Evolutionary conservation across 2,888 invertebrate genomes (phyloP), one percentile per base, ranked within the genome.

Genomic region (Meteorus colon): DNA sequence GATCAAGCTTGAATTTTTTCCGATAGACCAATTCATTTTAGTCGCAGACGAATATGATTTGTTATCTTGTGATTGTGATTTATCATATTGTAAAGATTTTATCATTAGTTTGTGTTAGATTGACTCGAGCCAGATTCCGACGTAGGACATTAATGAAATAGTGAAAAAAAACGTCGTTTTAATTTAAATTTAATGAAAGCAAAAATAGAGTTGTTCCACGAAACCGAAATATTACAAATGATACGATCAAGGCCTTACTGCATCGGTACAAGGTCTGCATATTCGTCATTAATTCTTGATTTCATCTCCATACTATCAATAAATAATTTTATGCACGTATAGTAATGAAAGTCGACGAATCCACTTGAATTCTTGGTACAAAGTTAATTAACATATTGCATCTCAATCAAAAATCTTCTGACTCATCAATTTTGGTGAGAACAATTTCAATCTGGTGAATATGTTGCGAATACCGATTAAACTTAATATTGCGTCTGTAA

Each of bases 281-380:
- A 70, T 37, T 62, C 45, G n/a, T 71, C 62, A 60, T 71, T 51
- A 16, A 71, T 60, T 71, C 41, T 37, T 10, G 55, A 62, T 62
- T 41, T n/a, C 62, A 34, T 34, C 19, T 65, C 59, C 60, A 24
- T 62, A 16, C 60, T 48, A 41, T 71, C 29, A 55, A 55, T 19
- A 55, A 55, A 55, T 55, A 2, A 55, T 55, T 55, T 55, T 8
- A 19, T 19, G 19, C 19, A 19, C 19, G 19, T 19, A 8, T n/a
- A 19, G 19, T 19, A 19, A 19, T 48, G 16, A 48, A n/a, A 48
- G 51, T 29, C 31, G 19, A 29, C 41, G 12, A 12, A 41, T 4
- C 4, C 41, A 41, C 41, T 41, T 12, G 41, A 41, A 41, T 41
- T 41, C n/a, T 48, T 31, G 8, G 51, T 29, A 8, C 29, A 31